A percentile compares a stretch with the other conserved stretches of the same genome.
Evolutionary conservation across 1,140 invertebrate genomes (phyloP).

Genomic region (Hestina assimilis): DNA sequence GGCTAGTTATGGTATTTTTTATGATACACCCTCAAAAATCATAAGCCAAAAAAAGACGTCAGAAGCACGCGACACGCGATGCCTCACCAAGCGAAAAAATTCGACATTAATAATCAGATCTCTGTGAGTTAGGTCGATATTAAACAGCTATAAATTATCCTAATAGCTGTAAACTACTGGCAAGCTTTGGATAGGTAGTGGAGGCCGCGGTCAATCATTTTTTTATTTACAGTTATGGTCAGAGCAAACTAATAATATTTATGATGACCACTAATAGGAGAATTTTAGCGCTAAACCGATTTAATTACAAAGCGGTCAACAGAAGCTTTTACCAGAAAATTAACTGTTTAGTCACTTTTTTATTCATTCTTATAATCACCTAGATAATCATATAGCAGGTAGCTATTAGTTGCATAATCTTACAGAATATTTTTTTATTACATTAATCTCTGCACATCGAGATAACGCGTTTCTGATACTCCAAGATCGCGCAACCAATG

Average conservation of each 20-base stretch:
- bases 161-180: constrained; percentile 68
- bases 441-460: too few species aligned
- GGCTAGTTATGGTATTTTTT: constrained; percentile 70
- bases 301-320: constrained; percentile 11
- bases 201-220: constrained; percentile 8
- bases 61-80: constrained; percentile 74
- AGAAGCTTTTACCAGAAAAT: background rate
- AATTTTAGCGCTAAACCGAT: constrained; percentile 16
- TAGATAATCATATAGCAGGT: too few species aligned
- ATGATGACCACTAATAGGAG: constrained; percentile 24
- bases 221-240: constrained; percentile 2
- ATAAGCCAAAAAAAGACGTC: constrained; percentile 59
- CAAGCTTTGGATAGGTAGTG: constrained; percentile 13
- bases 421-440: too few species aligned
- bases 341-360: background rate
- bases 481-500: too few species aligned
- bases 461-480: too few species aligned
- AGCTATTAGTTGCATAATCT: too few species aligned
- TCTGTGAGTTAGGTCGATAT: constrained; percentile 59
- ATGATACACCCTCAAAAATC: constrained; percentile 50
- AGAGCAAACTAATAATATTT: constrained; percentile 7
- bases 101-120: constrained; percentile 69
- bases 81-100: constrained; percentile 57
- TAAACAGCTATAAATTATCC: constrained; percentile 76
- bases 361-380: too few species aligned